These are phyloP conservation scores for Trichonephila inaurata DNA, from an alignment of 1,140 invertebrate species.

Conservation along the genomic window DNA sequence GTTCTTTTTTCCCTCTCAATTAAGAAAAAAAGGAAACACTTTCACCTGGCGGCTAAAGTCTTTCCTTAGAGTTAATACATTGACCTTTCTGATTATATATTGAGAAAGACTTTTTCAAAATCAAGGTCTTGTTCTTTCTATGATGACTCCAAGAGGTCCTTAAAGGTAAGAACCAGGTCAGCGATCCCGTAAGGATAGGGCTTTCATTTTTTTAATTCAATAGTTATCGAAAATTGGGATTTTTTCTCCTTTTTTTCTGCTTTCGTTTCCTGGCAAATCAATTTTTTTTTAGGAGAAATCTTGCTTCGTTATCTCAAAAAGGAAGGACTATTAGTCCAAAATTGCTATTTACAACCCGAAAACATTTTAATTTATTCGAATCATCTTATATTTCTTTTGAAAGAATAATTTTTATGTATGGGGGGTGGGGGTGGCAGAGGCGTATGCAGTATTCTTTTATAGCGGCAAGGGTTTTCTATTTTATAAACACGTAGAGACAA, in stretches of 20 bases:
- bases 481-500: no score
- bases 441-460: no score
- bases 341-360: no score
- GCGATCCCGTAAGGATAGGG: neutral
- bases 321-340: no score
- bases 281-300: neutral
- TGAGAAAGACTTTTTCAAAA: conserved; percentile 53
- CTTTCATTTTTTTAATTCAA: neutral
- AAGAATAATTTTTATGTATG: no score
- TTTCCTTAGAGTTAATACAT: conserved; percentile 44
- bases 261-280: neutral
- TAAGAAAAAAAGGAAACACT: conserved; percentile 51
- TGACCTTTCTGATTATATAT: conserved; percentile 64
- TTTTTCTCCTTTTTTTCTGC: neutral
- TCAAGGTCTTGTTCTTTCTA: conserved; percentile 38
- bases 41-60: conserved; percentile 49
- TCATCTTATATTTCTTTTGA: no score
- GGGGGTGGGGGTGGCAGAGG: no score
- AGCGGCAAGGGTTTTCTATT: no score
- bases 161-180: conserved; percentile 8
- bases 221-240: neutral
- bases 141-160: neutral
- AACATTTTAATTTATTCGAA: no score
- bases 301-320: neutral
- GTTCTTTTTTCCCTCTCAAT: neutral